Base-by-base conservation (phyloP, 2,797 vertebrate genomes). In the Propithecus deckenii region DNA sequence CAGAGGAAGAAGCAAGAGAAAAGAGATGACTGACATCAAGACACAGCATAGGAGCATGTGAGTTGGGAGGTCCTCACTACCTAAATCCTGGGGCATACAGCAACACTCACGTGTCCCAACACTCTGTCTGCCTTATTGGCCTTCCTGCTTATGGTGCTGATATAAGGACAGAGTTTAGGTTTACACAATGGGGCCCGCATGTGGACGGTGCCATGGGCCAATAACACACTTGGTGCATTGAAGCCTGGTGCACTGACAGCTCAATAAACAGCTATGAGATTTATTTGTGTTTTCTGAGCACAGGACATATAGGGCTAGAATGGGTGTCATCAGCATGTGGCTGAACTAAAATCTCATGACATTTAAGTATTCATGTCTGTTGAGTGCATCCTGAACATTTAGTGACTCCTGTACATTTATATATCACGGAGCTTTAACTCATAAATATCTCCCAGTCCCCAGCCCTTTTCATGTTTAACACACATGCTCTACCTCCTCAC, bases 21-120 rank as follows among this genome's bases (percentile, higher is more conserved):
- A 30, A 71, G 14, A 78, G 41, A 46, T 15, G 8, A 10, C 15
- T 28, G 41, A 38, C 11, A 20, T 30, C 5, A 38, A 61, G 57
- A 38, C 12, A 11, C 7, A 17, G 28, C 46, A 41, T 48, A 74
- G 1, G 20, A 38, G 15, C 0, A 23, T 57, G 1, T 5, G 12
- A 63, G 5, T 35, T 38, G 20, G 25, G 9, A 89, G 2, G 20
- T 25, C 13, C 50, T 71, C 30, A 3, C 2, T n/a, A 4, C 7
- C 10, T n/a, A 10, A 48, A 41, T 38, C 5, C 46, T 15, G 10
- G 28, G 1, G 1, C 5, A 7, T 28, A 30, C 4, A 4, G 0
- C n/a, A 2, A 0, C 30, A 22, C 4, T 61, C 35, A n/a, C 2
- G 17, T 23, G 32, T 13, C 20, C 18, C 8, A 59, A 61, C 9